Percentiles rank a stretch among this genome's conserved stretches.
These are phyloP conservation scores for Ophthalmotilapia sp. DNA, from an alignment of 2,113 vertebrate species.

Conservation along the genomic window DNA sequence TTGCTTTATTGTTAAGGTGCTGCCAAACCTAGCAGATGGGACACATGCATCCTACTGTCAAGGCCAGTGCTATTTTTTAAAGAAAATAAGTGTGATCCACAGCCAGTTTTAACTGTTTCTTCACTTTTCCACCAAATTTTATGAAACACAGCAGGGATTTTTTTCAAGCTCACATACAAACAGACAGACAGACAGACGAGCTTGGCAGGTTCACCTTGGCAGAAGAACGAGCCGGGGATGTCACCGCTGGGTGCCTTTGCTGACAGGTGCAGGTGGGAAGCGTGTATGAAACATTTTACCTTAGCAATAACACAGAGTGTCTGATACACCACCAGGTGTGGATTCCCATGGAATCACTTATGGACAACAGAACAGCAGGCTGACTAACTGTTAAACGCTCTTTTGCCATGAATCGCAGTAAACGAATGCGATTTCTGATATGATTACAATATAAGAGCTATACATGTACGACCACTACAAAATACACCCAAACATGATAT, in stretches of 20 bases:
- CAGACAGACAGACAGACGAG: neutral
- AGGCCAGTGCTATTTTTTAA: neutral
- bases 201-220: neutral
- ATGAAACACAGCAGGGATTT: neutral
- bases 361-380: neutral
- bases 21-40: neutral
- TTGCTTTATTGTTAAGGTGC: neutral
- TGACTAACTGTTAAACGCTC: neutral
- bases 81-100: neutral
- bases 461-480: neutral
- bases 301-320: neutral
- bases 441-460: neutral
- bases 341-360: neutral
- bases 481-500: neutral
- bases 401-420: neutral
- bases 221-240: fast-evolving
- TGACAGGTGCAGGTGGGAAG: neutral
- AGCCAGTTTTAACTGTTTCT: neutral
- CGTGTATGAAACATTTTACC: neutral
- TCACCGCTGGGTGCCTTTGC: neutral
- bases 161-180: neutral
- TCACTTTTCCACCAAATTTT: neutral
- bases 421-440: fast-evolving
- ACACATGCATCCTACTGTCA: neutral
- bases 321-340: neutral